phyloP scores from a whole-genome alignment of 2,888 invertebrate species.

The Lasioglossum zephyrum region DNA sequence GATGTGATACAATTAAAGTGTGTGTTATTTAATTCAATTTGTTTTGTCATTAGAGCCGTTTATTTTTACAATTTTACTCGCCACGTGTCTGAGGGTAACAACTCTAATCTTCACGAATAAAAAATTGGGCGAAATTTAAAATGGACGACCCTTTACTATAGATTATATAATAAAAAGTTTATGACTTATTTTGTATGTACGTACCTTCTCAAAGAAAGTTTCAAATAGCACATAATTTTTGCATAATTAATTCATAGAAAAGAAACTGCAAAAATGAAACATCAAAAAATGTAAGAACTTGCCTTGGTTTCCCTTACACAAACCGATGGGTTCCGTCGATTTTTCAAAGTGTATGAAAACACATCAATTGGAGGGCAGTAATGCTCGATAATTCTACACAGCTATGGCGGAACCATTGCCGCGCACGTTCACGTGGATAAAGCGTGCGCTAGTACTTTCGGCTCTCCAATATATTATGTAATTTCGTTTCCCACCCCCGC shows the following conservation, averaged over 20 bases:
- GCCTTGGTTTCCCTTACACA: neutral
- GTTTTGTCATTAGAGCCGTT: no score
- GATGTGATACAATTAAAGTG: no score
- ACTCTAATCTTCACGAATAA: no score
- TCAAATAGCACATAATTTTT: neutral
- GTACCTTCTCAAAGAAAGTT: no score
- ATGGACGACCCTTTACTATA: no score
- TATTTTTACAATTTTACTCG: no score
- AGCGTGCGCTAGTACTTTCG: conserved; percentile 20
- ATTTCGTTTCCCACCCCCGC: conserved; percentile 42
- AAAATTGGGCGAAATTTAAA: no score
- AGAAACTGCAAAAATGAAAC: neutral
- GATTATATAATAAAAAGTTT: no score
- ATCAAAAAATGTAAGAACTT: neutral
- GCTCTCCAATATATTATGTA: conserved; percentile 9
- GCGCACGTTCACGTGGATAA: conserved; percentile 26
- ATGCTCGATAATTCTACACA: conserved; percentile 51
- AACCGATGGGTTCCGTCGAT: conserved; percentile 8
- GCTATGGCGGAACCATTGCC: conserved; percentile 45
- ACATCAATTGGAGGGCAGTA: conserved; percentile 45
- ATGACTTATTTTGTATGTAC: no score
- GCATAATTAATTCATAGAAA: neutral
- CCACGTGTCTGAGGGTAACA: no score
- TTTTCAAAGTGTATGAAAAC: conserved; percentile 50
- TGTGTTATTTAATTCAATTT: no score